Evolutionary conservation across 2,797 vertebrate genomes (phyloP).

Genomic region (Leucoraja ocellata): DNA sequence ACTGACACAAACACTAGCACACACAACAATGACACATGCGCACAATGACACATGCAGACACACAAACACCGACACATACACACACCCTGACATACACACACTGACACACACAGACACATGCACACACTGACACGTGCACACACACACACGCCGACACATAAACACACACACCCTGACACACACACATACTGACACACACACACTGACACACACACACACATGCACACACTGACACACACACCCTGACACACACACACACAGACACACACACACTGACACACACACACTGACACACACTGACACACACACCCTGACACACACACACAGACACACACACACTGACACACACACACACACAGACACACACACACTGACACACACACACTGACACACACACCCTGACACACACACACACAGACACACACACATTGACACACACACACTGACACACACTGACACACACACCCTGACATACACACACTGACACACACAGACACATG

Average conservation of each 20-base stretch:
- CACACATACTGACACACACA: not conserved
- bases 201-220: not conserved
- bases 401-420: no score
- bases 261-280: not conserved
- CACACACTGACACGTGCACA: not conserved
- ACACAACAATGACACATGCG: not conserved
- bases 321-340: no score
- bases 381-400: no score
- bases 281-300: not conserved
- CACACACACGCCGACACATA: not conserved
- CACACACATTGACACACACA: no score
- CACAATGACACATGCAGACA: not conserved
- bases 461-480: no score
- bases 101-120: not conserved
- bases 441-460: no score
- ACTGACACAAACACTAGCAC: no score
- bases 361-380: no score
- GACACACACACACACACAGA: no score
- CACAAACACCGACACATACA: not conserved
- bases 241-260: not conserved
- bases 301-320: no score
- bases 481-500: no score
- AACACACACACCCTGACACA: not conserved
- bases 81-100: not conserved
- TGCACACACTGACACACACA: not conserved